Base-by-base conservation (phyloP, 2,888 invertebrate genomes). In the Serripes groenlandicus region DNA sequence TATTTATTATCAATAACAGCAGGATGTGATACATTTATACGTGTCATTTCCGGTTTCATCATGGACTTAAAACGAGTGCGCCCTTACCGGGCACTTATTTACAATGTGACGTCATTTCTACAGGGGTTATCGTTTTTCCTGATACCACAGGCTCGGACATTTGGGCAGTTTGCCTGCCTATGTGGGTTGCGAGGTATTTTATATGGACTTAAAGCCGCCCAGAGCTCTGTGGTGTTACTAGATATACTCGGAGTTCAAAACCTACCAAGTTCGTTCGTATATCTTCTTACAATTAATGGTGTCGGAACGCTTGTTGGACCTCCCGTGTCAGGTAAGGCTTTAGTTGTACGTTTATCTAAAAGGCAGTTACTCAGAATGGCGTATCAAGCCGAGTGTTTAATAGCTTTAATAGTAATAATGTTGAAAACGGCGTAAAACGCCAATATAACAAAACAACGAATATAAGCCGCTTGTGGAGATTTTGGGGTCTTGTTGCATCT, bases 1-100 rank as follows among this genome's bases (percentile, higher is more conserved):
- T 78, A 87, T 35, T 66, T 90, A 0, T 54, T 92, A 30, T 89
- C 91, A 0, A 86, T 91, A 0, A 78, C 83, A 3, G 91, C 91
- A 9, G 85, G 89, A 0, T 78, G 77, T 68, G 91, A 91, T 76
- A 89, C 90, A 3, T 28, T 90, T 0, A 88, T 88, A 0, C 83
- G 92, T 26, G 85, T 91, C 3, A 23, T 81, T 1, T 80, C 90
- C 9, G 91, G 92, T 7, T 52, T 89, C 49, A 26, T 92, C 11
- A 68, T 91, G 7, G 91, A 91, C 60, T 56, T 89, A 18, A 82
- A 85, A 28, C 23, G 62, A 4, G 75, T 91, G 15, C 84, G 87
- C 37, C 78, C 83, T 56, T 87, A 84, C 56, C 77, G 92, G 30
- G 87, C 89, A 7, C 35, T 87, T 4, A 73, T 90, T 15, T 92